These are phyloP conservation scores for Pseudotriccus pelzelni DNA, from an alignment of 2,797 vertebrate species.

Conservation along the genomic window DNA sequence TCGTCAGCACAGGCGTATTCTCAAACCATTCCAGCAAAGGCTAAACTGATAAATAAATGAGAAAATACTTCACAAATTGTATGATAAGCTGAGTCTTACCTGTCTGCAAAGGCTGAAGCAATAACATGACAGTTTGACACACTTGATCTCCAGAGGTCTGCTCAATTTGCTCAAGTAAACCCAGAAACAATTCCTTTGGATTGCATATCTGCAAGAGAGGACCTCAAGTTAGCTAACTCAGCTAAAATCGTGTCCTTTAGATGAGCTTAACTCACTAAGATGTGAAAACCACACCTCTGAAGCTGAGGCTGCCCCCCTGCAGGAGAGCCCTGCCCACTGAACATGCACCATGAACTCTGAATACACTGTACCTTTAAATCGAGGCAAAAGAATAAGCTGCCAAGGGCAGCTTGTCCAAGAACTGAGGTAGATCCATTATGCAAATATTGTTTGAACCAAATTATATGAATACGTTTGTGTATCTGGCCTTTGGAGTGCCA, in stretches of 20 bases:
- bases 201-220: conserved; percentile 83
- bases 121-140: conserved; percentile 82
- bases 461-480: neutral
- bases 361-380: neutral
- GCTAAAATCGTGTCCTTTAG: neutral
- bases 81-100: conserved; percentile 73
- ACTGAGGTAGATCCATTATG: neutral
- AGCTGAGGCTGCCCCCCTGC: neutral
- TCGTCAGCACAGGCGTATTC: neutral
- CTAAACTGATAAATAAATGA: neutral
- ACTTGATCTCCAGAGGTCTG: conserved; percentile 82
- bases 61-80: neutral
- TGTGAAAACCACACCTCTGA: neutral
- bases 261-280: neutral
- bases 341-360: neutral
- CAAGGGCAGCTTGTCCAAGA: neutral
- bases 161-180: conserved; percentile 93
- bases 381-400: fast-evolving
- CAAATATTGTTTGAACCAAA: neutral
- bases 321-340: neutral
- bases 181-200: conserved; percentile 94
- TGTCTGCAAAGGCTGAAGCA: conserved; percentile 89
- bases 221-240: neutral
- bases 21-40: neutral
- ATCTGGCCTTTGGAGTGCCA: neutral